These are phyloP conservation scores for Tetramorium simillimum DNA, from an alignment of 1,140 invertebrate genomes.

Conservation along the genomic window DNA sequence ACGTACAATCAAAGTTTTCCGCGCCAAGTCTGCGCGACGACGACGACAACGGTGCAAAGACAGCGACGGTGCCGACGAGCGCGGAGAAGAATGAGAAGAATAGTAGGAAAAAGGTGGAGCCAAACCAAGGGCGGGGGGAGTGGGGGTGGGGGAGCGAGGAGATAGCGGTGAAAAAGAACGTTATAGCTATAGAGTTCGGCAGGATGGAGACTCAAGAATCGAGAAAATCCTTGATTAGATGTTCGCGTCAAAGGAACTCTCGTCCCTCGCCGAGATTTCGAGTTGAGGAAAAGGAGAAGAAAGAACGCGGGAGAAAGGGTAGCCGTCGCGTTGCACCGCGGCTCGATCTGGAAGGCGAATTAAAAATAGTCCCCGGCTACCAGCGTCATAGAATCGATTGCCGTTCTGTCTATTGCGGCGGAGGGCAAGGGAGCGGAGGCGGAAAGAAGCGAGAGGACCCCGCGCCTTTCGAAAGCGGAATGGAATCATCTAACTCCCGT, in stretches of 20 bases:
- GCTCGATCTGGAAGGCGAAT: constrained; percentile 57
- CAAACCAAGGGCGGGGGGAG: background rate
- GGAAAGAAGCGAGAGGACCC: background rate
- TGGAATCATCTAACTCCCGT: constrained; percentile 67
- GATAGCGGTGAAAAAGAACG: background rate
- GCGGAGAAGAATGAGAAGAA: constrained; percentile 36
- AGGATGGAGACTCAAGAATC: constrained; percentile 44
- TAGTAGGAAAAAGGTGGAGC: constrained; percentile 41
- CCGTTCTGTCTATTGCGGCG: constrained; percentile 29
- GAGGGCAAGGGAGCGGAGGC: background rate
- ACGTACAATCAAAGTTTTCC: constrained; percentile 73
- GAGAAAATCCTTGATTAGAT: constrained; percentile 77
- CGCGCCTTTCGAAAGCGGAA: constrained; percentile 63
- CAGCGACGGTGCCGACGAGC: constrained; percentile 15
- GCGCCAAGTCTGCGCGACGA: constrained; percentile 33
- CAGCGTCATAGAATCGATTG: constrained; percentile 56
- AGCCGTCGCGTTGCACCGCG: background rate
- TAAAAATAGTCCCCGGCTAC: constrained; percentile 66
- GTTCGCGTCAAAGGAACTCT: constrained; percentile 72
- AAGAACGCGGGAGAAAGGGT: background rate
- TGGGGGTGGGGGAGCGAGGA: constrained; percentile 6
- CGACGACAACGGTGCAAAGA: constrained; percentile 21
- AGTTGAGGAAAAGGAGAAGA: constrained; percentile 29
- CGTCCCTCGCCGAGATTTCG: constrained; percentile 17
- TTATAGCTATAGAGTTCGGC: constrained; percentile 41